Conservation (phyloP, 2,113 vertebrate species). For the Oriolus oriolus region DNA sequence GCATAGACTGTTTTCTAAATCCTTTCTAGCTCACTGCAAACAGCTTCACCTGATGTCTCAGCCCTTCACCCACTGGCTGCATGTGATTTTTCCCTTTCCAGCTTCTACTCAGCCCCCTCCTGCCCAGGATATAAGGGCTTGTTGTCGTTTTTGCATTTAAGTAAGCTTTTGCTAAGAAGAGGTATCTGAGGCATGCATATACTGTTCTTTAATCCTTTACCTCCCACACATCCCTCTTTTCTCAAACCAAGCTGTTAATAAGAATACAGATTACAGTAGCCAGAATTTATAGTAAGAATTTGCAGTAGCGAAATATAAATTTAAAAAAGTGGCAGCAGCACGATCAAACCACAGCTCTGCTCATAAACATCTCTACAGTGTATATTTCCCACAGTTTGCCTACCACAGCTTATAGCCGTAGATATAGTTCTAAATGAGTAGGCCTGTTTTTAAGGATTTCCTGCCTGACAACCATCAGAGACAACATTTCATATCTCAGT, state of each 20-base stretch:
- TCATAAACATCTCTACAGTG: neutral
- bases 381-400: neutral
- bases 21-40: neutral
- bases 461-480: neutral
- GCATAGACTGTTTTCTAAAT: neutral
- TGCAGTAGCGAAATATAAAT: constrained; percentile 5
- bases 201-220: constrained; percentile 47
- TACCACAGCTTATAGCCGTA: neutral
- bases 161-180: constrained; percentile 44
- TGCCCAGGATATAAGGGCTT: neutral
- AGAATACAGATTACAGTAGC: constrained; percentile 47
- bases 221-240: constrained; percentile 31
- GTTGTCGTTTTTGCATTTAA: neutral
- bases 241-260: constrained; percentile 48
- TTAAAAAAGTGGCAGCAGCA: neutral
- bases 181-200: constrained; percentile 25
- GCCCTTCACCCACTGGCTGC: neutral
- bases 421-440: neutral
- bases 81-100: neutral
- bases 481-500: neutral
- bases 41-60: neutral
- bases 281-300: constrained; percentile 28
- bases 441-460: neutral
- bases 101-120: neutral
- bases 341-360: neutral